Conservation (phyloP, 2,113 vertebrate genomes). For the Microcebus lehilahytsara region DNA sequence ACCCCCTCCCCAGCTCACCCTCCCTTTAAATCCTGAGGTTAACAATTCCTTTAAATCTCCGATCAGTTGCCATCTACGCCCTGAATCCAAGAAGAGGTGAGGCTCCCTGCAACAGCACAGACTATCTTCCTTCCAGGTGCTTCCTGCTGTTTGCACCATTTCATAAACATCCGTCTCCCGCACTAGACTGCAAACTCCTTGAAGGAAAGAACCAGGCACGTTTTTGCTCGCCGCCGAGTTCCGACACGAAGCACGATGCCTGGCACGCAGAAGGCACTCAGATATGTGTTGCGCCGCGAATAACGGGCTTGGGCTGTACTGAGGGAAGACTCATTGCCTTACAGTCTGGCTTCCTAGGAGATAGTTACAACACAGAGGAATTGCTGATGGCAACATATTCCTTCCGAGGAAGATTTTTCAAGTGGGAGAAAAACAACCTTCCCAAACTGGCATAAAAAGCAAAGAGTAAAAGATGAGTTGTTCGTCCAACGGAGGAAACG, state of each 20-base stretch:
- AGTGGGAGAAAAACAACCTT: conserved; percentile 61
- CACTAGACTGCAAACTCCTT: background rate
- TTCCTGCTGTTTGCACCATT: background rate
- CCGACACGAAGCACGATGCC: background rate
- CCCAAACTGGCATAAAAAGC: conserved; percentile 59
- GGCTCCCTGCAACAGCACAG: background rate
- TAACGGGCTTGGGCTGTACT: conserved; percentile 12
- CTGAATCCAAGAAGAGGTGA: background rate
- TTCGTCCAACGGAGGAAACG: conserved; percentile 53
- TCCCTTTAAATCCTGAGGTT: background rate
- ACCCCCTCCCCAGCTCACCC: background rate
- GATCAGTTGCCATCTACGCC: background rate
- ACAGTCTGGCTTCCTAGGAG: conserved; percentile 58
- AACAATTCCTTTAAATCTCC: background rate
- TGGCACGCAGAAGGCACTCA: background rate
- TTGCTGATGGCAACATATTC: conserved; percentile 55
- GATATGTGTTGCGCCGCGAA: conserved; percentile 1
- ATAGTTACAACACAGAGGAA: conserved; percentile 53
- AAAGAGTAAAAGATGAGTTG: conserved; percentile 48
- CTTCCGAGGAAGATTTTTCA: conserved; percentile 61
- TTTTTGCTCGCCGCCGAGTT: background rate
- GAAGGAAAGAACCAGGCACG: background rate
- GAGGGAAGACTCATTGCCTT: conserved; percentile 24
- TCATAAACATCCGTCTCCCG: background rate
- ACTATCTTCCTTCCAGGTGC: background rate